Conservation (phyloP, 1,140 invertebrate species). For the Manduca sexta region DNA sequence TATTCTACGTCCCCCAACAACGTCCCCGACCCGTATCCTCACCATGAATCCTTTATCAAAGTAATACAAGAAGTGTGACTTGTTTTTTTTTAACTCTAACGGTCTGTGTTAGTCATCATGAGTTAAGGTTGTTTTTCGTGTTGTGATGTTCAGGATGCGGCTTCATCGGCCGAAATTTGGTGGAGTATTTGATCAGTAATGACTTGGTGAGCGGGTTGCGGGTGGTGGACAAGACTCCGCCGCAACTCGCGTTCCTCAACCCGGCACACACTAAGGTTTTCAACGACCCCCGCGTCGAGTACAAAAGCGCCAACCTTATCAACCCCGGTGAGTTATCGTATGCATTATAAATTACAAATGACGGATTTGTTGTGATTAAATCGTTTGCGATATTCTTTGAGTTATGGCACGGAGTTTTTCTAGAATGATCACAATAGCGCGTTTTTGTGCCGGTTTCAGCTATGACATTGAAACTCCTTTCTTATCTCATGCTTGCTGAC, state of each 20-base stretch:
- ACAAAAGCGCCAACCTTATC: constrained; percentile 92
- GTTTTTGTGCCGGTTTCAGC: no score
- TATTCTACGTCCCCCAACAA: not conserved
- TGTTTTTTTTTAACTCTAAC: constrained; percentile 46
- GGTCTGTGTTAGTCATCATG: constrained; percentile 65
- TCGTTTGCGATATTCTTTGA: no score
- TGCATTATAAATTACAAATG: not conserved
- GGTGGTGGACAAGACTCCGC: constrained; percentile 93
- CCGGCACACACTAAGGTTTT: constrained; percentile 81
- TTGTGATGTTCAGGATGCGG: constrained; percentile 83
- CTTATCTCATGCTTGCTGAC: no score
- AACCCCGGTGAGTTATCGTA: constrained; percentile 81
- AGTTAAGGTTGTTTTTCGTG: constrained; percentile 41
- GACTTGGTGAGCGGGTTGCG: constrained; percentile 83
- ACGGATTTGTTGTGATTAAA: no score
- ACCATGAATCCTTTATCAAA: no score
- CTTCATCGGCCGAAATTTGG: constrained; percentile 92
- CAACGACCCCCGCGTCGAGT: constrained; percentile 82
- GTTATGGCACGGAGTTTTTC: no score
- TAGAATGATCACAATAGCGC: no score
- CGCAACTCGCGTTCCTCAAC: constrained; percentile 92
- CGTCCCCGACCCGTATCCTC: no score
- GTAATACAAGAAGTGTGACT: not conserved
- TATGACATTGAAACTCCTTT: no score
- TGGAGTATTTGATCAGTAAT: constrained; percentile 86